These are phyloP conservation scores for Drosophila nigromelanica DNA, from an alignment of 1,140 invertebrate genomes.

Conservation along the genomic window DNA sequence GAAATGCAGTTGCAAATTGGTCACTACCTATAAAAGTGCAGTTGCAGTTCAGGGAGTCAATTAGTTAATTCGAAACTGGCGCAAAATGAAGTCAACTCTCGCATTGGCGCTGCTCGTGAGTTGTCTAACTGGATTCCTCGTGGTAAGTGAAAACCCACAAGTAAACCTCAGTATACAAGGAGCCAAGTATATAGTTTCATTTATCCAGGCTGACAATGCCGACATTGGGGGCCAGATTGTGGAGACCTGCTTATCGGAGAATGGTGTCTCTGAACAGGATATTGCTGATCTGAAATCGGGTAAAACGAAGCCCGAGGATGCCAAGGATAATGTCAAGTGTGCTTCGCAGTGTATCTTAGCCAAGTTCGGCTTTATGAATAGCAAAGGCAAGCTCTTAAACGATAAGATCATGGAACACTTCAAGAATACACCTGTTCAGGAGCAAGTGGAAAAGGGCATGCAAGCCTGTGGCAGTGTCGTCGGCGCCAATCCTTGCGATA, in stretches of 20 bases:
- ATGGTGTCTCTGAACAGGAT: conserved; percentile 50
- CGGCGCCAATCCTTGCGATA: conserved; percentile 66
- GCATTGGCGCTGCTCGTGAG: conserved; percentile 47
- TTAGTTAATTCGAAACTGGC: conserved; percentile 31
- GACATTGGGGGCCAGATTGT: neutral
- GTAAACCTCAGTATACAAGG: neutral
- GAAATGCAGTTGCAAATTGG: conserved; percentile 28
- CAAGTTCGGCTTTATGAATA: conserved; percentile 62
- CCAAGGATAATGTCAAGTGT: conserved; percentile 65
- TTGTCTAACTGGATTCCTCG: conserved; percentile 41
- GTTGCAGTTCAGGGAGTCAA: neutral
- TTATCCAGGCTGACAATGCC: neutral
- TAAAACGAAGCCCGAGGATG: conserved; percentile 34
- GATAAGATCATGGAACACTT: conserved; percentile 35
- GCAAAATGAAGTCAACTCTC: conserved; percentile 56
- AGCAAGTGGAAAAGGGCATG: conserved; percentile 29
- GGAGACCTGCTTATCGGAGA: conserved; percentile 49
- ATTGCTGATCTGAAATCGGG: conserved; percentile 45
- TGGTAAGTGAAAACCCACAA: conserved; percentile 13
- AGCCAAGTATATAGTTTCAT: neutral
- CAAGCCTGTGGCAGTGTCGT: conserved; percentile 30
- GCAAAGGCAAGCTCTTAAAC: conserved; percentile 28
- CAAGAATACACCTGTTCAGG: neutral
- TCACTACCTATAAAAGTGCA: conserved; percentile 47
- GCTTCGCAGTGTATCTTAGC: conserved; percentile 55